Evolutionary conservation across 2,113 vertebrate species (phyloP).

Genomic region (Clupea harengus): DNA sequence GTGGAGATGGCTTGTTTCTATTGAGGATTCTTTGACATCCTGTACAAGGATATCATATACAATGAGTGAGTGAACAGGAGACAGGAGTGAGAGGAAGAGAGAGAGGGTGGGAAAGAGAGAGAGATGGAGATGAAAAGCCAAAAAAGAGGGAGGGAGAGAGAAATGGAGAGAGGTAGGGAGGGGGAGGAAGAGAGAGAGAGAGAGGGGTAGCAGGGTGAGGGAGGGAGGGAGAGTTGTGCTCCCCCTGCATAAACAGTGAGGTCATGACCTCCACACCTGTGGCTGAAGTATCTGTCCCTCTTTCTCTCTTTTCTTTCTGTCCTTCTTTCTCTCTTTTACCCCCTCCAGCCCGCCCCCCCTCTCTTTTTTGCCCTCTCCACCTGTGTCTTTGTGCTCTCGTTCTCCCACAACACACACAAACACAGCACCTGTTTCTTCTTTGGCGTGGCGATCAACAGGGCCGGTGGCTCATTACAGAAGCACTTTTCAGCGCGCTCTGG

Average conservation of each 20-base stretch:
- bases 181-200: not conserved
- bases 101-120: not conserved
- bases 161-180: not conserved
- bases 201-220: not conserved
- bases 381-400: not conserved
- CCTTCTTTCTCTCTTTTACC: too few relatives aligned
- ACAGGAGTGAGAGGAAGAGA: not conserved
- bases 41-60: not conserved
- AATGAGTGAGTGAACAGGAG: not conserved
- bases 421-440: not conserved
- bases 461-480: not conserved
- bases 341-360: too few relatives aligned
- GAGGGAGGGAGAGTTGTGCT: not conserved
- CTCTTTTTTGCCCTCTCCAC: not conserved
- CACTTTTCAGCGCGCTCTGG: not conserved
- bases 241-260: not conserved
- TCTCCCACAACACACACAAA: not conserved
- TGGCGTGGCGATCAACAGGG: not conserved
- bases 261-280: not conserved
- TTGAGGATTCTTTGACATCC: constrained; percentile 1
- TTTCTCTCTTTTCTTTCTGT: not conserved
- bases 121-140: not conserved
- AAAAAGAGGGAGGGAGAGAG: not conserved
- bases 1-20: not conserved
- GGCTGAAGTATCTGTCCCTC: not conserved